Base-by-base conservation (phyloP, 1,140 invertebrate genomes). In the Psix sp. region DNA sequence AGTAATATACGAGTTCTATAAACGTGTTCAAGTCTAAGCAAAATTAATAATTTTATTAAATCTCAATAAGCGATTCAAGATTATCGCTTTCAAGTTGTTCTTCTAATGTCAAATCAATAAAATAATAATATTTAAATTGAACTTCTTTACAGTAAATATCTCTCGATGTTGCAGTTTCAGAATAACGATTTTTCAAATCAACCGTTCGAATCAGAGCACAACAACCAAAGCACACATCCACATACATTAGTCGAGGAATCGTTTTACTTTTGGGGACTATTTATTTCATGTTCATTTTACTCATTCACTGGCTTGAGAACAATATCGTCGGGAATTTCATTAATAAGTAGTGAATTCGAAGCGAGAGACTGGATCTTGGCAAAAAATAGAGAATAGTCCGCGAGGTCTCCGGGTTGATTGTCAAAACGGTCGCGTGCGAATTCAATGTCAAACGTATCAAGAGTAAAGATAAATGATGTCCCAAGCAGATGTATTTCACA, bases 311-410 rank as follows among this genome's bases (percentile, higher is more conserved):
- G 59, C 62, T 74, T 68, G 43, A 68, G 65, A 74, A 68, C 72
- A 68, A 68, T 68, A 74, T 70, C 59, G 59, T 54, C 65, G 35
- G 59, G 29, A 24, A 54, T 31, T 48, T 43, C 5, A 7, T 7
- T 15, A 13, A 56, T 33, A 62, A 33, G 42, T 67, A 56, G 52
- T 26, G 18, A 54, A 51, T 33, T 31, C 15, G 42, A 51, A 62
- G 49, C 66, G 48, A 45, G 33, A 24, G 21, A 13, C 48, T 24
- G 46, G 51, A 57, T 52, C 14, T 42, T 29, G 29, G 40, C 1
- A 67, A 29, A 33, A 16, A 75, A 59, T 62, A 79, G 77, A 67
- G 77, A 75, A 80, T 78, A 81, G 79, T 65, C n/a, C 66, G 57
- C 78, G 71, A 79, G 76, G 51, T 54, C 75, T 62, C 33, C 38